phyloP scores from a whole-genome alignment of 2,797 vertebrate species.

The Tapirus indicus region DNA sequence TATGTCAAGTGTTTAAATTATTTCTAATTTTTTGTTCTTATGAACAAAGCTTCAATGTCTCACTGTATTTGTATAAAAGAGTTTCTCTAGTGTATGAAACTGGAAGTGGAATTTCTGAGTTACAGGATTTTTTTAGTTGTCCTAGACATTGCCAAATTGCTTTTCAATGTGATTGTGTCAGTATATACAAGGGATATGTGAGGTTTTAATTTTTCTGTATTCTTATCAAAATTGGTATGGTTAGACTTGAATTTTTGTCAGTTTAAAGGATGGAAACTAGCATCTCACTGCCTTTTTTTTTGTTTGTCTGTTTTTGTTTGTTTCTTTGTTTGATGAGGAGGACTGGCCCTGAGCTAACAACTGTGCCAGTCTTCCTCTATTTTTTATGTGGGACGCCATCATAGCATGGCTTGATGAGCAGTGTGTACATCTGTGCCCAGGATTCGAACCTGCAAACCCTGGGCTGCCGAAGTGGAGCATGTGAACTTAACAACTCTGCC shows the following conservation, averaged over 20 bases:
- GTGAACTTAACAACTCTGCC: no score
- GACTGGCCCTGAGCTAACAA: no score
- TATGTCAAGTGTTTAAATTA: constrained; percentile 1
- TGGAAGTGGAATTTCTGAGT: background rate
- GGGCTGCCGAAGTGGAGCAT: no score
- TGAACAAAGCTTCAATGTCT: background rate
- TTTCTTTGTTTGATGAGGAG: background rate
- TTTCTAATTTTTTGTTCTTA: background rate
- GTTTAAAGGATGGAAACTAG: background rate
- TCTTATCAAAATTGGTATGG: background rate
- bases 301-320: background rate
- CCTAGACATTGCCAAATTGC: background rate
- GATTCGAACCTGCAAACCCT: no score
- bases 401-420: no score
- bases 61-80: constrained; percentile 11
- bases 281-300: background rate
- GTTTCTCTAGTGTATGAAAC: background rate
- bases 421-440: no score
- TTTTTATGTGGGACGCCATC: no score
- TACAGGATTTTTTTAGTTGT: background rate
- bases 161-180: background rate
- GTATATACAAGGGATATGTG: background rate
- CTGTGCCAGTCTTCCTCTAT: no score
- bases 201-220: background rate
- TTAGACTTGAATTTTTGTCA: background rate